Evolutionary conservation across 2,888 invertebrate genomes (phyloP).

Genomic region (Campoplex capitator): DNA sequence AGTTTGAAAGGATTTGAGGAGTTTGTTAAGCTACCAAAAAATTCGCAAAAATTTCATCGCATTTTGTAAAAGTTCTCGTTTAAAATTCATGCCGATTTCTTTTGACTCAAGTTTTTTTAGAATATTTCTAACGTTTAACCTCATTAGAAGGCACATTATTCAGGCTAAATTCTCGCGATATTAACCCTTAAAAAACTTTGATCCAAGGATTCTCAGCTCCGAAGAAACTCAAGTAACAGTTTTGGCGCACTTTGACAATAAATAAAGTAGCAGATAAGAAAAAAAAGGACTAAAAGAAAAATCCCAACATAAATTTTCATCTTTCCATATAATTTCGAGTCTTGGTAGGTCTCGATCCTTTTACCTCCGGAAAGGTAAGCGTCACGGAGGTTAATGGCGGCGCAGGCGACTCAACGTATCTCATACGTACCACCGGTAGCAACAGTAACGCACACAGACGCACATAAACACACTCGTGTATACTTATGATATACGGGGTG

Average conservation of each 20-base stretch:
- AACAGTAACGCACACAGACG: constrained; percentile 51
- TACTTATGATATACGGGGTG: constrained; percentile 4
- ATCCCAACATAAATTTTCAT: constrained; percentile 34
- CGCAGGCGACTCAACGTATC: constrained; percentile 79
- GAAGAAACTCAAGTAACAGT: not conserved
- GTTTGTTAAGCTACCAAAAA: not conserved
- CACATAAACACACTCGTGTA: constrained; percentile 30
- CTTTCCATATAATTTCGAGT: constrained; percentile 40
- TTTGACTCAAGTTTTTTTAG: not conserved
- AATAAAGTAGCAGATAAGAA: not conserved
- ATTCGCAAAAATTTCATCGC: not conserved
- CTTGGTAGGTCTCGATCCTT: constrained; percentile 21
- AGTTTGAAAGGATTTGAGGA: not conserved
- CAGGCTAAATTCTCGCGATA: not conserved
- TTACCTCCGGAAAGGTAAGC: constrained; percentile 42
- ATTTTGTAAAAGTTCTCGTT: not conserved
- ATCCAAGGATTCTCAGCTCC: not conserved
- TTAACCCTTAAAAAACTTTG: not conserved
- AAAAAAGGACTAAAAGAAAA: not conserved
- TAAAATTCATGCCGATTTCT: not conserved
- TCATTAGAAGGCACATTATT: no score
- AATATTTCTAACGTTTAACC: not conserved
- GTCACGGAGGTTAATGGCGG: constrained; percentile 78
- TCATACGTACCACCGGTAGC: constrained; percentile 74
- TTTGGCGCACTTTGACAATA: constrained; percentile 10